Evolutionary conservation across 2,888 invertebrate species (phyloP).

Genomic region (Phyllotreta striolata): DNA sequence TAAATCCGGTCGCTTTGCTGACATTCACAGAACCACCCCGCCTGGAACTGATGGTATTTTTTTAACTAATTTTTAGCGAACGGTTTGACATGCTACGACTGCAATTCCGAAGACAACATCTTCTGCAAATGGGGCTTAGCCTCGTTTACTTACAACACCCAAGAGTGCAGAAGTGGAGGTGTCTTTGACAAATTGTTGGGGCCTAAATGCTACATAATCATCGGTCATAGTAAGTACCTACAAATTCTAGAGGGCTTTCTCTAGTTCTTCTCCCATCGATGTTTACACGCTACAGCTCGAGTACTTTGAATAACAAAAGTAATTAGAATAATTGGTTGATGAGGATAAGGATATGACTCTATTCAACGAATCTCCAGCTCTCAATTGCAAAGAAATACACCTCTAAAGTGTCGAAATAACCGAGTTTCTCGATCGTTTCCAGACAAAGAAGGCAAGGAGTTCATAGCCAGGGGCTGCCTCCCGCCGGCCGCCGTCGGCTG

Average conservation of each 20-base stretch:
- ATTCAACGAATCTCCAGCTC: no score
- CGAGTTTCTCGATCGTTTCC: no score
- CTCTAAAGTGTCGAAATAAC: no score
- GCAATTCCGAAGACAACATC: conserved; percentile 50
- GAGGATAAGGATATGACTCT: no score
- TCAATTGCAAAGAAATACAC: no score
- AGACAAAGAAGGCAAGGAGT: conserved; percentile 52
- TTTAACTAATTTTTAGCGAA: conserved; percentile 43
- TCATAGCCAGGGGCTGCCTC: conserved; percentile 53
- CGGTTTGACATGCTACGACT: conserved; percentile 49
- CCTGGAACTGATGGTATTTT: not conserved
- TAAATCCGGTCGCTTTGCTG: no score
- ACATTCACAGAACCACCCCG: no score
- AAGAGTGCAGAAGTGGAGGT: conserved; percentile 49
- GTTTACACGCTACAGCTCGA: not conserved
- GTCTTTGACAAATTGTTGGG: no score
- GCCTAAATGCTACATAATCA: conserved; percentile 51
- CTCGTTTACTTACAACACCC: conserved; percentile 51
- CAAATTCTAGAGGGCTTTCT: no score
- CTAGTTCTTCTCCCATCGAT: not conserved
- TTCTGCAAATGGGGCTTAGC: conserved; percentile 52
- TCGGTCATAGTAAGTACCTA: conserved; percentile 51
- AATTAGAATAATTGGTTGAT: no score
- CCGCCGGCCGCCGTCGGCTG: conserved; percentile 49
- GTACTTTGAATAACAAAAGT: not conserved